These are phyloP conservation scores for Coleophora deauratella DNA, from an alignment of 2,888 invertebrate genomes.

Conservation along the genomic window DNA sequence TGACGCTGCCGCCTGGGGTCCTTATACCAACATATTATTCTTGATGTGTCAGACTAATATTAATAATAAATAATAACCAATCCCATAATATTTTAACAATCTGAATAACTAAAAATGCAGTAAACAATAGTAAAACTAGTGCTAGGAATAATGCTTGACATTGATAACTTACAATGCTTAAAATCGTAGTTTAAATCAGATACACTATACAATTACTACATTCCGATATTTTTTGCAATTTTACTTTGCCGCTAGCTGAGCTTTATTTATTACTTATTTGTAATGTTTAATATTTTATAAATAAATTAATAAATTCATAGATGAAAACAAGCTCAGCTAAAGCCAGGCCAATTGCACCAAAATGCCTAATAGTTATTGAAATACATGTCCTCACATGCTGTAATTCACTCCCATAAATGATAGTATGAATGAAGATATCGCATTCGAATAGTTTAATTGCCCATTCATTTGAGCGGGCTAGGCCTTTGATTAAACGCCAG, in stretches of 20 bases:
- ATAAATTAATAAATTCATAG: conserved; percentile 1
- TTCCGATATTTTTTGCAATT: conserved; percentile 25
- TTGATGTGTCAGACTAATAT: no score
- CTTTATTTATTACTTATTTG: conserved; percentile 11
- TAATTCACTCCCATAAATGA: conserved; percentile 21
- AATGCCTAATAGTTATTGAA: conserved; percentile 24
- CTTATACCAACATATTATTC: no score
- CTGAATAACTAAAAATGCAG: conserved; percentile 25
- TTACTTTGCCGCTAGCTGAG: conserved; percentile 29
- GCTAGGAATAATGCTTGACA: conserved; percentile 36
- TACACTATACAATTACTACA: conserved; percentile 22
- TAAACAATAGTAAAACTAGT: conserved; percentile 35
- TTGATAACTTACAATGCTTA: conserved; percentile 21
- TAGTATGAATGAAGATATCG: no score
- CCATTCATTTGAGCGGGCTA: no score
- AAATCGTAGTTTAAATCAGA: conserved; percentile 20
- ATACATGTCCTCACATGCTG: conserved; percentile 25
- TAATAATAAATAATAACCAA: no score
- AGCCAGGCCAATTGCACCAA: conserved; percentile 25
- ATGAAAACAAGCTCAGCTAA: conserved; percentile 31
- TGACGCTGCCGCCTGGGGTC: no score
- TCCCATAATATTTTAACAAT: no score
- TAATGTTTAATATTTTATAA: no score
- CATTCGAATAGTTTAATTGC: no score
- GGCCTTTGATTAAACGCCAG: no score